Evolutionary conservation across 1,140 invertebrate species (phyloP).

Genomic region (Diploscapter pachys): DNA sequence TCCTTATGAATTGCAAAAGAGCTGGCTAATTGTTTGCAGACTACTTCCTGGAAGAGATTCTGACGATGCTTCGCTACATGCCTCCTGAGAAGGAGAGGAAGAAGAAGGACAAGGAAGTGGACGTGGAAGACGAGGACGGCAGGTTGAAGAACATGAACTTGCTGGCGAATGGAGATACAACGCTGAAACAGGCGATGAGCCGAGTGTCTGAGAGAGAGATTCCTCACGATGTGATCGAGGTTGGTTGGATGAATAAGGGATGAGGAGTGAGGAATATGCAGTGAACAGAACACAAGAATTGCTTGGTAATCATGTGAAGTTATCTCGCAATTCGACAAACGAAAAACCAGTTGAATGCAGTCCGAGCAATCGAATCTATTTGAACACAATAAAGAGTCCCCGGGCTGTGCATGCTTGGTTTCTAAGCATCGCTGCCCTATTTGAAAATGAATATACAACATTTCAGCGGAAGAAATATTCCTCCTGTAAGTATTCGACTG

Average conservation of each 20-base stretch:
- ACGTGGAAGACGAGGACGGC: conserved; percentile 32
- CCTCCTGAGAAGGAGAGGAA: conserved; percentile 27
- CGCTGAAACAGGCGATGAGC: conserved; percentile 40
- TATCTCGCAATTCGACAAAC: too few relatives aligned
- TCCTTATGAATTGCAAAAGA: background rate
- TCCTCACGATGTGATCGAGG: conserved; percentile 52
- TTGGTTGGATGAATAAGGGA: background rate
- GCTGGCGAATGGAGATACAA: conserved; percentile 16
- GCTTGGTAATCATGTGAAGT: too few relatives aligned
- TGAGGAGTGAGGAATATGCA: too few relatives aligned
- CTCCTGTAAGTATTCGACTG: too few relatives aligned
- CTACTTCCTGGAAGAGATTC: conserved; percentile 51
- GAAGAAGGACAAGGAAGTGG: conserved; percentile 34
- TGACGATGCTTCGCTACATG: conserved; percentile 46
- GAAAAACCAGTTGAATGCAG: too few relatives aligned
- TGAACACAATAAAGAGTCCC: too few relatives aligned
- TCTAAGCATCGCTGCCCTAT: too few relatives aligned
- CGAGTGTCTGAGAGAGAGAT: conserved; percentile 51
- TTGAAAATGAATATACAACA: too few relatives aligned
- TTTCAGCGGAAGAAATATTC: too few relatives aligned
- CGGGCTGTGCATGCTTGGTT: too few relatives aligned
- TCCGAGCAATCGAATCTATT: too few relatives aligned
- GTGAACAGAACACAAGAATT: too few relatives aligned
- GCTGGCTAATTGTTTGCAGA: conserved; percentile 27
- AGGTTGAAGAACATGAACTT: conserved; percentile 29